phyloP scores from a whole-genome alignment of 92 coral and sea anemone species.

The Hydrozoanthus gracilis region DNA sequence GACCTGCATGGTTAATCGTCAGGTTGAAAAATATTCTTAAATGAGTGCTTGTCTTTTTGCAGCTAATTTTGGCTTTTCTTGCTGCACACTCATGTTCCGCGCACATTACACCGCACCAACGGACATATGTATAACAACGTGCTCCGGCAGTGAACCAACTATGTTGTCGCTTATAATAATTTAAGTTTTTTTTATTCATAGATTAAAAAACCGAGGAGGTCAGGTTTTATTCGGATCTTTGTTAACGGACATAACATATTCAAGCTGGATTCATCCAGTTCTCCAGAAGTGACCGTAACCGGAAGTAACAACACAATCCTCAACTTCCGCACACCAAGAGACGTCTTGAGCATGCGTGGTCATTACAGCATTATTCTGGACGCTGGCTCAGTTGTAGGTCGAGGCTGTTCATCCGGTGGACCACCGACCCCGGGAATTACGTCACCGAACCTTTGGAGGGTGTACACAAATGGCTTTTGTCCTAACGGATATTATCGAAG shows the following conservation, averaged over 20 bases:
- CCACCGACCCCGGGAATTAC: constrained; percentile 66
- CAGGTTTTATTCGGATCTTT: constrained; percentile 48
- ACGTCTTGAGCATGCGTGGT: constrained; percentile 63
- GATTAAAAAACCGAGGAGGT: constrained; percentile 59
- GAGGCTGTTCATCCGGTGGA: constrained; percentile 64
- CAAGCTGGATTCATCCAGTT: constrained; percentile 58
- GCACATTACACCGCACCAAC: too few species aligned
- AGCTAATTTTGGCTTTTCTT: too few species aligned
- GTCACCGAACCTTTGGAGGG: constrained; percentile 36
- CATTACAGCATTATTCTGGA: constrained; percentile 59
- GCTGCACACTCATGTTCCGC: too few species aligned
- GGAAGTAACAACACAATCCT: constrained; percentile 47
- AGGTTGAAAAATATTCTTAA: too few species aligned
- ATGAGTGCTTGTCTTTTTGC: too few species aligned
- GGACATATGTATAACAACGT: too few species aligned
- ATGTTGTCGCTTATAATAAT: neutral
- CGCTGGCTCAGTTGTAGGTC: constrained; percentile 68
- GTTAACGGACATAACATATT: constrained; percentile 26
- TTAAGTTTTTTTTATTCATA: neutral
- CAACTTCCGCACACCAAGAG: constrained; percentile 47
- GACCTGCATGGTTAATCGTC: too few species aligned
- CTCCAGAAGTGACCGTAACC: constrained; percentile 7
- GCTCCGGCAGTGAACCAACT: too few species aligned
- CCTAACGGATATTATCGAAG: constrained; percentile 32
- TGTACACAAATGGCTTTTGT: constrained; percentile 46